Evolutionary conservation across 2,888 invertebrate species (phyloP), one percentile per base, ranked within the genome.

Genomic region (Molorchus minor): DNA sequence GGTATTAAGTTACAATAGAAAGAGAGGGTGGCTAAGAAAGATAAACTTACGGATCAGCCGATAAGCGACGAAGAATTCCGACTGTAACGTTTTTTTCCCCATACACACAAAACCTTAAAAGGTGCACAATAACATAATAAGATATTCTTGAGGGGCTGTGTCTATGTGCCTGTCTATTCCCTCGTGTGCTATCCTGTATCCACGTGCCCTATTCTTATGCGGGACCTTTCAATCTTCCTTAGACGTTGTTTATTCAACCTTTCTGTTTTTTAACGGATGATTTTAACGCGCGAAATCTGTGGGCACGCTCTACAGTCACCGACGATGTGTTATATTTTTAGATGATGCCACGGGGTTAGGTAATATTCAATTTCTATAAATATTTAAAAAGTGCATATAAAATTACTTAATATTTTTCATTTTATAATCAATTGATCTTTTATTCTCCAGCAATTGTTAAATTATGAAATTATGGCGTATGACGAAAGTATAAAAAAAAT

Each of bases 201-300:
- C 79, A 79, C 79, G 79, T 79, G 79, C 79, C 77, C 69, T 71
- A 76, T 76, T 78, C 77, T 75, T 73, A 74, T 76, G 72, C 73
- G 78, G 77, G 77, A 75, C 75, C 76, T 72, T 73, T 72, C 73
- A 71, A 69, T 73, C 71, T 69, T 63, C 62, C 68, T 53, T 68
- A 67, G 68, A 65, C 68, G 70, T 66, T 68, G 69, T 71, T 72
- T 71, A 65, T 70, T 66, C 69, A 64, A 61, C 66, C 65, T 62
- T 71, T 68, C 66, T 62, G 67, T 72, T 75, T 72, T 75, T 73
- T 72, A 75, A 74, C 74, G 74, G 73, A 70, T 68, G 56, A 68
- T 71, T 72, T 72, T 71, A 64, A 68, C 73, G 73, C 73, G 73
- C 73, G 68, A 69, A 40, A 60, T 68, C 57, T 44, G 29, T n/a